Conservation (phyloP, 2,888 invertebrate genomes). For the Charanyca ferruginea region DNA sequence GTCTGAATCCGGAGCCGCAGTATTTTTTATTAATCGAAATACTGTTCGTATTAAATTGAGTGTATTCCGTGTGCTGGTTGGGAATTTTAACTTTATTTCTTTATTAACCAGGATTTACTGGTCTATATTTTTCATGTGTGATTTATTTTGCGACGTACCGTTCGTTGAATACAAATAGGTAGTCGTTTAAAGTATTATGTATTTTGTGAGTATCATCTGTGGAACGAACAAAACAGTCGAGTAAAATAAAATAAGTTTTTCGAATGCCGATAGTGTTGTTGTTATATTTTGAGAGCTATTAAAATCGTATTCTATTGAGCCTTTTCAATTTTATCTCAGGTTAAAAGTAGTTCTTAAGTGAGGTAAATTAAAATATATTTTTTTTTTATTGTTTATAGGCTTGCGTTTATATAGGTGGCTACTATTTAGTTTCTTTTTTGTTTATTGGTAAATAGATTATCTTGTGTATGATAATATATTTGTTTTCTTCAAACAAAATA, state of each 20-base stretch:
- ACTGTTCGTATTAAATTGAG: slow-evolving; percentile 44
- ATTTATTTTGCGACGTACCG: slow-evolving; percentile 39
- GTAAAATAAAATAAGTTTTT: too few relatives aligned
- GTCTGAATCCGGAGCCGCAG: slow-evolving; percentile 67
- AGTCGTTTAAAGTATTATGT: slow-evolving; percentile 12
- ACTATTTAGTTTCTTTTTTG: too few relatives aligned
- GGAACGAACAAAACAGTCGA: not conserved
- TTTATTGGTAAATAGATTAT: too few relatives aligned
- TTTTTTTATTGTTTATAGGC: too few relatives aligned
- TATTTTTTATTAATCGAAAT: slow-evolving; percentile 59
- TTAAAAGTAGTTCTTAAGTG: too few relatives aligned
- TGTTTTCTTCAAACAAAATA: too few relatives aligned
- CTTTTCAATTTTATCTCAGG: not conserved
- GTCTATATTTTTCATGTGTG: slow-evolving; percentile 37
- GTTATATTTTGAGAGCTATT: not conserved
- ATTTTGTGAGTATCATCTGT: not conserved
- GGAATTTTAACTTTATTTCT: slow-evolving; percentile 46
- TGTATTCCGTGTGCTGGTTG: slow-evolving; percentile 32
- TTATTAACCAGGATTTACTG: slow-evolving; percentile 42
- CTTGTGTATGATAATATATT: too few relatives aligned
- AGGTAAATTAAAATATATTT: too few relatives aligned
- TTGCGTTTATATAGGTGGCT: too few relatives aligned
- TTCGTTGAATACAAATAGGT: slow-evolving; percentile 46
- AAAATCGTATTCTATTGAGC: too few relatives aligned
- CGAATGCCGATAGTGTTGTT: too few relatives aligned